A percentile compares a stretch with the other conserved stretches of the same genome.
Conservation (phyloP, 2,113 vertebrate species). For the Microcebus murinus region DNA sequence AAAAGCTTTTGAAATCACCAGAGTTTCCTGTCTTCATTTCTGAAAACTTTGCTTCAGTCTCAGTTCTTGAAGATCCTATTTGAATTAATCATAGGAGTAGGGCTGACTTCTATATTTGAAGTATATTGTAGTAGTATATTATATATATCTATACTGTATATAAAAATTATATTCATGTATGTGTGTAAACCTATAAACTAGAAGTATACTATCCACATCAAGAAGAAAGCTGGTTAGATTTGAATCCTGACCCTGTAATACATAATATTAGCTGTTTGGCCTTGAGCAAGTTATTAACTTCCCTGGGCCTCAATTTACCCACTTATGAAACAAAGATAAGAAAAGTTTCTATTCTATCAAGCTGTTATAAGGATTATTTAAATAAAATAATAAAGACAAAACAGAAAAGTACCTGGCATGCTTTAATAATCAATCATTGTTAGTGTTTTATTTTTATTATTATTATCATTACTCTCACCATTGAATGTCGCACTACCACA, state of each 20-base stretch:
- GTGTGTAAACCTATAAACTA: not conserved
- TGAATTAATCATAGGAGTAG: not conserved
- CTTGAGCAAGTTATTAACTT: not conserved
- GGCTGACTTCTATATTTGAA: not conserved
- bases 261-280: not conserved
- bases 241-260: not conserved
- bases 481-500: conserved; percentile 10
- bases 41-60: not conserved
- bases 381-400: not conserved
- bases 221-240: not conserved
- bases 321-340: not conserved
- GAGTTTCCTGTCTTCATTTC: not conserved
- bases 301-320: not conserved
- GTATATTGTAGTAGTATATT: not conserved
- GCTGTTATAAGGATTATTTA: not conserved
- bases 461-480: not conserved
- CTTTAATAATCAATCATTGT: not conserved
- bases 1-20: not conserved
- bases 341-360: not conserved
- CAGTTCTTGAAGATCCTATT: not conserved
- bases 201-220: not conserved
- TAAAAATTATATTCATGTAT: not conserved
- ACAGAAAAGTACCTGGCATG: not conserved
- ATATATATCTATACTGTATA: not conserved
- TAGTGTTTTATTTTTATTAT: not conserved